phyloP scores from a whole-genome alignment of 30 jellyfish, hydroid and myxozoan genomes.

The Cassiopea andromeda region DNA sequence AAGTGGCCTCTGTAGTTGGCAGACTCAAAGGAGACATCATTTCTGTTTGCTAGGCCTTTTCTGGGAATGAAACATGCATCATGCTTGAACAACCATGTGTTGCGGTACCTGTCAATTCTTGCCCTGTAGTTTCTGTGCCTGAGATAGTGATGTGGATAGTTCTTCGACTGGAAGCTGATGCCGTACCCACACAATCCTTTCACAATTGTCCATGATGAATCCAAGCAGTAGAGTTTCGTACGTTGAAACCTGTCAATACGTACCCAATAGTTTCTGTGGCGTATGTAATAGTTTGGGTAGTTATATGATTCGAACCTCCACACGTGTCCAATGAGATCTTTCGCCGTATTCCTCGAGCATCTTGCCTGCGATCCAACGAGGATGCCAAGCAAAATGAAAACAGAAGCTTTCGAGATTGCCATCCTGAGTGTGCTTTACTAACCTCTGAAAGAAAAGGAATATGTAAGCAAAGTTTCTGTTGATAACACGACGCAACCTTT shows the following conservation, averaged over 20 bases:
- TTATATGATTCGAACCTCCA: background rate
- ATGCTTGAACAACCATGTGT: background rate
- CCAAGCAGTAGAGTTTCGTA: background rate
- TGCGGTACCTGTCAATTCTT: background rate
- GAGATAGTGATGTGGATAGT: background rate
- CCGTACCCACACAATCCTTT: background rate
- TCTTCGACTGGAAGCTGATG: background rate
- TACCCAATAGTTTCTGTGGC: background rate
- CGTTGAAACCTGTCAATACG: background rate
- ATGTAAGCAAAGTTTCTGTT: too few species aligned
- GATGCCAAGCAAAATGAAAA: background rate
- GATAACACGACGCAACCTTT: too few species aligned
- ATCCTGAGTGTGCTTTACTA: background rate
- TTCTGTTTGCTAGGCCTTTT: background rate
- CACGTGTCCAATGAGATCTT: background rate
- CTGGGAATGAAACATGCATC: background rate
- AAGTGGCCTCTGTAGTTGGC: background rate
- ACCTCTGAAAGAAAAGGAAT: too few species aligned
- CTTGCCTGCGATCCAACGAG: background rate
- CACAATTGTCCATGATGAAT: background rate
- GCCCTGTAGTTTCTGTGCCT: background rate
- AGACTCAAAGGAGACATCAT: background rate
- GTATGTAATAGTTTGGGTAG: background rate
- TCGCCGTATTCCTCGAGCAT: background rate
- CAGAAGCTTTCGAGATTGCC: background rate